A percentile compares a stretch with the other conserved stretches of the same genome.
Evolutionary conservation across 2,113 vertebrate genomes (phyloP).

Genomic region (Thalassarche chlororhynchos): DNA sequence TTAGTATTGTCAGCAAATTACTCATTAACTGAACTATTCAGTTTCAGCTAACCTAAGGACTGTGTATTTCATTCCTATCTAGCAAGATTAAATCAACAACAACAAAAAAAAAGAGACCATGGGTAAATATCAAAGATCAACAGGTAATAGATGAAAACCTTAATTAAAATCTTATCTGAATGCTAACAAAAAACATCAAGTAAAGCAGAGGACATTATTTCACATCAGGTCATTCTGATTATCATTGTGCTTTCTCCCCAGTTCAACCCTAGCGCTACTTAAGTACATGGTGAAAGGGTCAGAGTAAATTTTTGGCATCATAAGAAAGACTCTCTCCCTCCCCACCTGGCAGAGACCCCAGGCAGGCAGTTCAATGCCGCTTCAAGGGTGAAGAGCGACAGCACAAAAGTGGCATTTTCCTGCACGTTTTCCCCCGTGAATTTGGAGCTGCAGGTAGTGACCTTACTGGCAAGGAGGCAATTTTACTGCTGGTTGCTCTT

Average conservation of each 20-base stretch:
- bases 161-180: constrained; percentile 21
- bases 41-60: not conserved
- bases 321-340: not conserved
- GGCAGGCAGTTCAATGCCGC: not conserved
- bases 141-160: not conserved
- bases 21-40: constrained; percentile 8
- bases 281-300: not conserved
- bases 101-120: not conserved
- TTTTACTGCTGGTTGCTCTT: not conserved
- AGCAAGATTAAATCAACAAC: not conserved
- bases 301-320: not conserved
- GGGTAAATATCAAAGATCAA: constrained; percentile 1
- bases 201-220: not conserved
- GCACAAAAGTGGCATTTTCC: not conserved
- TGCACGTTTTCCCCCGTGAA: not conserved
- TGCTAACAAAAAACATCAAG: not conserved
- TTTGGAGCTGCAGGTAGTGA: not conserved
- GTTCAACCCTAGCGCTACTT: not conserved
- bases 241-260: not conserved
- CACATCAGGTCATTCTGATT: not conserved
- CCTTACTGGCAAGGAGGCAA: not conserved
- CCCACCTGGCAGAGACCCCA: not conserved
- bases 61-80: not conserved
- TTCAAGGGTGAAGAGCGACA: not conserved
- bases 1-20: not conserved